phyloP scores from a whole-genome alignment of 2,113 vertebrate species.

The Cettia cetti region DNA sequence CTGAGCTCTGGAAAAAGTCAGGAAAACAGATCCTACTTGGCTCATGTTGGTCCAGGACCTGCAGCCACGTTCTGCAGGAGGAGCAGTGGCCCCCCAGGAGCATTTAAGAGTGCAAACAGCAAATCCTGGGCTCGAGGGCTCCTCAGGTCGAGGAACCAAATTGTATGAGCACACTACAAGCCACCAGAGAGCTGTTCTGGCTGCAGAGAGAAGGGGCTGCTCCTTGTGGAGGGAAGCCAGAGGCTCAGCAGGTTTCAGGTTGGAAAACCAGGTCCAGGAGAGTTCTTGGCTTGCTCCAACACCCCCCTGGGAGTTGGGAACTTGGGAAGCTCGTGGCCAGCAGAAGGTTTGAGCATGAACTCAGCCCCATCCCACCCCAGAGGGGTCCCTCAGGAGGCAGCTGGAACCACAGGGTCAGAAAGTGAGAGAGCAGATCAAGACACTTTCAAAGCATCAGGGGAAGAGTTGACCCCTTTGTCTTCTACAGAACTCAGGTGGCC shows the following conservation, averaged over 20 bases:
- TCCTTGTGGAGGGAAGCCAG: not conserved
- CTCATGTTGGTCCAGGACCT: not conserved
- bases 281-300: not conserved
- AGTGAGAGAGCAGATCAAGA: not conserved
- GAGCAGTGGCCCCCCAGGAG: not conserved
- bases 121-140: not conserved
- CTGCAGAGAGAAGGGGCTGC: not conserved
- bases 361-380: not conserved
- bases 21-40: not conserved
- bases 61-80: not conserved
- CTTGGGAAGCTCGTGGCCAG: not conserved
- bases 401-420: not conserved
- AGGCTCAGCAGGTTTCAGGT: not conserved
- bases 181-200: not conserved
- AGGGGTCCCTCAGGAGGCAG: not conserved
- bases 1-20: not conserved
- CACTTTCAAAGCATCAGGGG: fast-evolving
- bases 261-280: not conserved
- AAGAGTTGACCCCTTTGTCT: not conserved
- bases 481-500: not conserved
- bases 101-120: not conserved
- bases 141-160: not conserved
- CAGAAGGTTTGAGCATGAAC: fast-evolving
- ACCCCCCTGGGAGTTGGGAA: not conserved
- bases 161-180: not conserved